phyloP scores from a whole-genome alignment of 1,140 invertebrate genomes.

The Bombyx mandarina region DNA sequence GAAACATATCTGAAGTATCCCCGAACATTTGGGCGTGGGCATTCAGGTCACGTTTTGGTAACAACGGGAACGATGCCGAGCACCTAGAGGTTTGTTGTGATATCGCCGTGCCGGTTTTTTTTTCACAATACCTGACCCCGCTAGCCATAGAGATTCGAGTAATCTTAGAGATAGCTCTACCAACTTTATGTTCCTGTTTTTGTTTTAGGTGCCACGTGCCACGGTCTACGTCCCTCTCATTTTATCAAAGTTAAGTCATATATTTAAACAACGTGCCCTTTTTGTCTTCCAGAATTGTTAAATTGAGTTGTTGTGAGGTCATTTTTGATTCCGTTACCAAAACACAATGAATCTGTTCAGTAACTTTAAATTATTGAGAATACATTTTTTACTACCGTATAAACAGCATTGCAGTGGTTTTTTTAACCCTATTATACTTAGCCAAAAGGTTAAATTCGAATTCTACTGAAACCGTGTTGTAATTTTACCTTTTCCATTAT shows the following conservation, averaged over 20 bases:
- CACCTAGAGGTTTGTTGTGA: slow-evolving; percentile 58
- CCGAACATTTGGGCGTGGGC: slow-evolving; percentile 36
- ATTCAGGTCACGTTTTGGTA: slow-evolving; percentile 55
- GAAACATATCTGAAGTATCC: slow-evolving; percentile 63
- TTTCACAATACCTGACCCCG: slow-evolving; percentile 56
- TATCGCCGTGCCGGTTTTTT: slow-evolving; percentile 47
- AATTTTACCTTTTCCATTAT: too few species aligned
- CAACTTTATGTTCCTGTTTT: slow-evolving; percentile 38
- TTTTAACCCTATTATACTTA: too few species aligned
- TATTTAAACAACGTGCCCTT: too few species aligned
- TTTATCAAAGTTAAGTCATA: not conserved
- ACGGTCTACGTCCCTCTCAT: slow-evolving; percentile 18
- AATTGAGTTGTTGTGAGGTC: too few species aligned
- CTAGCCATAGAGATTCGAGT: slow-evolving; percentile 37
- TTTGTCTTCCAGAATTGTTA: too few species aligned
- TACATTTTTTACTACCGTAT: too few species aligned
- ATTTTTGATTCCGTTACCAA: too few species aligned
- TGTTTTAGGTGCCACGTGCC: slow-evolving; percentile 21
- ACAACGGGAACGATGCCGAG: slow-evolving; percentile 49
- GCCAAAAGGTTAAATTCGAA: too few species aligned
- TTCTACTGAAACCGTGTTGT: too few species aligned
- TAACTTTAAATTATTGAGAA: too few species aligned
- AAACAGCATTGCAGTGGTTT: too few species aligned
- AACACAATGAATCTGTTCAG: too few species aligned
- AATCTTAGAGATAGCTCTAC: slow-evolving; percentile 27